These are phyloP conservation scores for Patiria miniata DNA, from an alignment of 35 echinoderm and acorn worm genomes.

Conservation along the genomic window DNA sequence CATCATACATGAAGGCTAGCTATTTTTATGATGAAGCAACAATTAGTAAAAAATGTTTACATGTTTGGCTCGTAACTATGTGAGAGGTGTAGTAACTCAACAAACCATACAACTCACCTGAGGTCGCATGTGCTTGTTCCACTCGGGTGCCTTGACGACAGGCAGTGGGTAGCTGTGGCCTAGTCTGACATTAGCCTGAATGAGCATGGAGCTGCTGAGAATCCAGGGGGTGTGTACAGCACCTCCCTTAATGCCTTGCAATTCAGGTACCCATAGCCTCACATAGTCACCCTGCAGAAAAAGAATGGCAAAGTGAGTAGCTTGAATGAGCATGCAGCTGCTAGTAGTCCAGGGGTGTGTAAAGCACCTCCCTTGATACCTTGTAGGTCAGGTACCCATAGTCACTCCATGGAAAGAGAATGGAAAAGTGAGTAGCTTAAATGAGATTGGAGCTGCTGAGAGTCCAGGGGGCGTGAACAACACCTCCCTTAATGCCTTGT, in stretches of 20 bases:
- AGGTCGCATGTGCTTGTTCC: constrained; percentile 45
- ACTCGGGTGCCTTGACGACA: constrained; percentile 75
- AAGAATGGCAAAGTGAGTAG: not conserved
- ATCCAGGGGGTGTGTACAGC: constrained; percentile 73
- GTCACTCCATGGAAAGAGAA: constrained; percentile 47
- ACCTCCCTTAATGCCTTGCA: constrained; percentile 60
- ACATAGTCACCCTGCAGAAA: constrained; percentile 72
- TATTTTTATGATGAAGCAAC: too few species aligned
- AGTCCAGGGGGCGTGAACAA: constrained; percentile 71
- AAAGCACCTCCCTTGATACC: constrained; percentile 54
- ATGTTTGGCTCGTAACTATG: too few species aligned
- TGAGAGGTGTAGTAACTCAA: too few species aligned
- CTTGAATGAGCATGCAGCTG: constrained; percentile 36
- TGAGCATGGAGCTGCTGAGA: constrained; percentile 47
- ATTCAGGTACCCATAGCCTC: constrained; percentile 76
- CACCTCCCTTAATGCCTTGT: constrained; percentile 54
- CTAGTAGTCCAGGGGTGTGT: constrained; percentile 74
- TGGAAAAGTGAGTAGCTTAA: constrained; percentile 20
- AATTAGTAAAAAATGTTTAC: too few species aligned
- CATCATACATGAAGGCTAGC: too few species aligned
- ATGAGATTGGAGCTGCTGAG: constrained; percentile 48
- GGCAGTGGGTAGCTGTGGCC: constrained; percentile 74
- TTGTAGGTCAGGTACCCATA: constrained; percentile 83
- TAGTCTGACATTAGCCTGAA: constrained; percentile 47
- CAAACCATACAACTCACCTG: constrained; percentile 12